Evolutionary conservation across 2,797 vertebrate species (phyloP).

Genomic region (Acropternis orthonyx): DNA sequence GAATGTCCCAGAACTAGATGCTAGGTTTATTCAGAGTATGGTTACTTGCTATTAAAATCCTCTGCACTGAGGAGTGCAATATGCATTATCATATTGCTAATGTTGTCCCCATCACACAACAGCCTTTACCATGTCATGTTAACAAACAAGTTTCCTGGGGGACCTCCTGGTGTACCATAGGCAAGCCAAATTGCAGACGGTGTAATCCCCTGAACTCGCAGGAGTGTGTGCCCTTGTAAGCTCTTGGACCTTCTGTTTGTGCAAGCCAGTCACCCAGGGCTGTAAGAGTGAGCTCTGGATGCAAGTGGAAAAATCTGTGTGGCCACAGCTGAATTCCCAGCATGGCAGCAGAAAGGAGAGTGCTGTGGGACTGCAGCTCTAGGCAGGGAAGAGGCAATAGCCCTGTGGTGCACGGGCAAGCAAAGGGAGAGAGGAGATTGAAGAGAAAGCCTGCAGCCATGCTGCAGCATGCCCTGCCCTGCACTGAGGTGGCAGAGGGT

Average conservation of each 20-base stretch:
- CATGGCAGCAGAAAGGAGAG: neutral
- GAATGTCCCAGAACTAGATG: neutral
- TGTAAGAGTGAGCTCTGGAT: neutral
- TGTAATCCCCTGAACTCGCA: neutral
- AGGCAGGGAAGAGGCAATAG: neutral
- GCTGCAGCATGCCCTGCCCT: neutral
- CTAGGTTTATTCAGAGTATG: neutral
- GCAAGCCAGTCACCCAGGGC: neutral
- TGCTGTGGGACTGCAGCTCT: neutral
- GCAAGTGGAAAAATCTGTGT: neutral
- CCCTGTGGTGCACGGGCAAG: neutral
- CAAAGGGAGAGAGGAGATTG: neutral
- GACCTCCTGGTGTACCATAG: neutral
- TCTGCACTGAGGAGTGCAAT: neutral
- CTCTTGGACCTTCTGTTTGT: neutral
- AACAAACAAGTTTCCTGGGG: neutral
- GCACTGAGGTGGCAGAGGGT: neutral
- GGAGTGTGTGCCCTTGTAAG: neutral
- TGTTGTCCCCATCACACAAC: neutral
- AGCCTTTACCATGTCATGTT: neutral
- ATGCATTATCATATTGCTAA: neutral
- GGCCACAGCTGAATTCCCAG: neutral
- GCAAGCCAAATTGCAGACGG: neutral
- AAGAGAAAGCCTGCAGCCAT: neutral
- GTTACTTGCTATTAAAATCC: neutral